Evolutionary conservation across 1,140 invertebrate species (phyloP).

Genomic region (Drosophila pectinifera): DNA sequence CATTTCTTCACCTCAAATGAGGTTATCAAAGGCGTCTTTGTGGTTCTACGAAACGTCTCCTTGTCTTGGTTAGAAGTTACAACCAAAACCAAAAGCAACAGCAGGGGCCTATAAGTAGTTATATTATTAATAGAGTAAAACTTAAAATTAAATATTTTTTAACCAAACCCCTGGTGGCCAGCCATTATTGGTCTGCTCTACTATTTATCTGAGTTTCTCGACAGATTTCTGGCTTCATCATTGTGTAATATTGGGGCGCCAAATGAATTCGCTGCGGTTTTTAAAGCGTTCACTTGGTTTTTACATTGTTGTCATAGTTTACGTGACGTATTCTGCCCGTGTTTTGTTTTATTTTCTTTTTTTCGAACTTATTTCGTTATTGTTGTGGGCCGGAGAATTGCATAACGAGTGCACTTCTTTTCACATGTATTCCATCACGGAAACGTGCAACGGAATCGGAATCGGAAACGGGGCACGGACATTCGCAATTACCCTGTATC

Average conservation of each 20-base stretch:
- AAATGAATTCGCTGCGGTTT: constrained; percentile 32
- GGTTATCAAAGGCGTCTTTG: neutral
- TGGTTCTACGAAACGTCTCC: no score
- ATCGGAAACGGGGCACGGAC: constrained; percentile 53
- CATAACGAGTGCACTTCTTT: constrained; percentile 17
- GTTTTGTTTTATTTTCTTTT: constrained; percentile 19
- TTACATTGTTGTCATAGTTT: constrained; percentile 7
- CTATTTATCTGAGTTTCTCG: no score
- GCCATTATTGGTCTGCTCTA: no score
- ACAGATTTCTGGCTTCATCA: neutral
- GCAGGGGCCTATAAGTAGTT: neutral
- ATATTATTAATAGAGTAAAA: no score
- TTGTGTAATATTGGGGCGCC: neutral
- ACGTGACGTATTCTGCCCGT: constrained; percentile 19
- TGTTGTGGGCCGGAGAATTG: constrained; percentile 21
- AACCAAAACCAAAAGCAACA: neutral
- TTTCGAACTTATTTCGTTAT: constrained; percentile 6
- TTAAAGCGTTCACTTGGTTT: constrained; percentile 16
- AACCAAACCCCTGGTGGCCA: neutral
- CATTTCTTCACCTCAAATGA: constrained; percentile 13
- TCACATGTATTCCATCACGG: constrained; percentile 41
- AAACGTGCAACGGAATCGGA: constrained; percentile 43
- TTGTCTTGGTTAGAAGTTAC: neutral
- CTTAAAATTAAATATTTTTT: no score
- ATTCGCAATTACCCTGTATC: constrained; percentile 37